Evolutionary conservation across 2,797 vertebrate species (phyloP).

Genomic region (Siniperca undulata): DNA sequence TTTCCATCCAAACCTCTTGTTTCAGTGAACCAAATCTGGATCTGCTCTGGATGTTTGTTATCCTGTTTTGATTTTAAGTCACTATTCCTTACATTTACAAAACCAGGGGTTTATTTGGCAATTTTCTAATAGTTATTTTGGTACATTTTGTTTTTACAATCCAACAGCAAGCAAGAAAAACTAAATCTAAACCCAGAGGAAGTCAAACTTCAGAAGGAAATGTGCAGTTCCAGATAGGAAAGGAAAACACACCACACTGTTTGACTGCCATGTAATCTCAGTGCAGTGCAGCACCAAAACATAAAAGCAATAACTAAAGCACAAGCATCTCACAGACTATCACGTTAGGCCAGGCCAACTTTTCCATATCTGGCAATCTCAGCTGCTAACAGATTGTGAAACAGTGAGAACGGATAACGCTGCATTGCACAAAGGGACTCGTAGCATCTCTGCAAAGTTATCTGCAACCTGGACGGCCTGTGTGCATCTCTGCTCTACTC

Average conservation of each 20-base stretch:
- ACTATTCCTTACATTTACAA: background rate
- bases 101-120: conserved; percentile 4
- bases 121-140: conserved; percentile 16
- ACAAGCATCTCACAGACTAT: conserved; percentile 55
- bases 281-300: conserved; percentile 47
- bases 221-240: conserved; percentile 56
- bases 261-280: conserved; percentile 61
- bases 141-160: conserved; percentile 22
- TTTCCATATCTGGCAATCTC: conserved; percentile 62
- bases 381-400: conserved; percentile 53
- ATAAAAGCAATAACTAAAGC: conserved; percentile 65
- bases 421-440: conserved; percentile 28
- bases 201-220: conserved; percentile 54
- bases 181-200: conserved; percentile 27
- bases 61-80: conserved; percentile 10
- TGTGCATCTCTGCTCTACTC: conserved; percentile 31
- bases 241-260: conserved; percentile 29
- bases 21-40: conserved; percentile 25
- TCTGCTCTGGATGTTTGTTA: conserved; percentile 7
- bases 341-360: conserved; percentile 53
- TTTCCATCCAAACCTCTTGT: conserved; percentile 26
- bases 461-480: conserved; percentile 37
- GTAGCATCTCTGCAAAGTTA: conserved; percentile 36
- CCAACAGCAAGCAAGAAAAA: conserved; percentile 4
- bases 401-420: conserved; percentile 49